phyloP scores from a whole-genome alignment of 1,140 invertebrate genomes.

The Bactericera cockerelli region DNA sequence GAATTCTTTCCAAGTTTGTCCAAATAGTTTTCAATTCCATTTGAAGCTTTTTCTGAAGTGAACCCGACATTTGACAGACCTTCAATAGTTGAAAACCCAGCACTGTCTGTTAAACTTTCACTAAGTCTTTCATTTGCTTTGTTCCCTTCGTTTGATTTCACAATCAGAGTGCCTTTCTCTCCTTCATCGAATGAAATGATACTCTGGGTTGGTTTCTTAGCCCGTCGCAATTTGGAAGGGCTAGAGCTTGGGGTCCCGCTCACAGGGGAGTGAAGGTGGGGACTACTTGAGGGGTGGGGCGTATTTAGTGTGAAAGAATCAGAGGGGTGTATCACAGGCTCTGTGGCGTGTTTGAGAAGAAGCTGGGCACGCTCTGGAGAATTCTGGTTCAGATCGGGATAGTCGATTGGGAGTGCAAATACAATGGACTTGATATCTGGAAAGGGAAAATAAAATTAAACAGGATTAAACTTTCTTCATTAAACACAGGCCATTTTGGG shows the following conservation, averaged over 20 bases:
- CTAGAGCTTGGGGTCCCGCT: too few relatives aligned
- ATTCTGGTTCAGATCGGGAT: slow-evolving; percentile 55
- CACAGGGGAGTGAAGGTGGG: background rate
- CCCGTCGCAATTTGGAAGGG: background rate
- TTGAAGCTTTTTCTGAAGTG: too few relatives aligned
- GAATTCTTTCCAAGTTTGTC: too few relatives aligned
- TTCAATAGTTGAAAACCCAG: too few relatives aligned
- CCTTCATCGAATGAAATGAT: background rate
- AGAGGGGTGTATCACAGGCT: background rate
- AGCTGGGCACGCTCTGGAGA: background rate
- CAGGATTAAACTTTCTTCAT: too few relatives aligned
- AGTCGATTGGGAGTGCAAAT: slow-evolving; percentile 81
- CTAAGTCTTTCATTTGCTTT: too few relatives aligned
- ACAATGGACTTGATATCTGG: slow-evolving; percentile 66
- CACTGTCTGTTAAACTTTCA: too few relatives aligned
- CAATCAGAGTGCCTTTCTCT: too few relatives aligned
- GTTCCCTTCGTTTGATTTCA: too few relatives aligned
- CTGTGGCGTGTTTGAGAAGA: background rate
- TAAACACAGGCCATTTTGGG: too few relatives aligned
- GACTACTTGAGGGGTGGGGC: background rate
- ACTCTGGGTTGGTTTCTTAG: background rate
- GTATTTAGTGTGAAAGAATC: background rate
- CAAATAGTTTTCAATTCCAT: too few relatives aligned
- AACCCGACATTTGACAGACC: too few relatives aligned
- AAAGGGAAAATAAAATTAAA: slow-evolving; percentile 27